Base-by-base conservation (phyloP, 2,888 invertebrate genomes). In the Cheilosia urbana region DNA sequence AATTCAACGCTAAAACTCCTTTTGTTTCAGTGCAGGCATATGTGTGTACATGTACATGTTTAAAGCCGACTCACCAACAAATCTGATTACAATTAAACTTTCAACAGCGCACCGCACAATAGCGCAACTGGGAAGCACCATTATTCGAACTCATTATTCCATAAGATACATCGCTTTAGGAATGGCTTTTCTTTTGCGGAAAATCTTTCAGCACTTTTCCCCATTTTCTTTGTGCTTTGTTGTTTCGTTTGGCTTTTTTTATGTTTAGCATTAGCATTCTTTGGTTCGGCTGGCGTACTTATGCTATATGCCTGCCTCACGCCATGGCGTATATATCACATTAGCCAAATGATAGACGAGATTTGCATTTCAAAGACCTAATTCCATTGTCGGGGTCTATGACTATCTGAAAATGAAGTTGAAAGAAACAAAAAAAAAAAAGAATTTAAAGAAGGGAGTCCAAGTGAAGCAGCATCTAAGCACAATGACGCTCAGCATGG, bases 351-450 rank as follows among this genome's bases (percentile, higher is more conserved):
- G 73, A 65, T 71, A 66, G 76, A 72, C 65, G 62, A 69, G 79
- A 85, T 85, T 85, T 85, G 85, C 85, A 85, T 81, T 85, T 85
- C 76, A 71, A 85, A 85, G 81, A 85, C 85, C 85, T 66, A 85
- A 81, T 85, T 85, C 81, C 71, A 75, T 71, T 80, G 84, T 68
- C 68, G 83, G 72, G 83, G 78, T 79, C 78, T 63, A 49, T 79
- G 78, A 79, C 83, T 83, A 83, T 83, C 83, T 68, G 73, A 68
- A 83, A 66, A 66, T 62, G 68, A 78, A 40, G 72, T 57, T 40
- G 68, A 83, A 68, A 42, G 24, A 53, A 34, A 17, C 40, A 30
- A 11, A 2, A 47, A 19, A 17, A 17, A 47, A 11, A 47, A n/a
- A n/a, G n/a, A n/a, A n/a, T n/a, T n/a, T n/a, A n/a, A n/a, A 47